phyloP scores from a whole-genome alignment of 2,797 vertebrate genomes.

The Hydrolagus colliei region DNA sequence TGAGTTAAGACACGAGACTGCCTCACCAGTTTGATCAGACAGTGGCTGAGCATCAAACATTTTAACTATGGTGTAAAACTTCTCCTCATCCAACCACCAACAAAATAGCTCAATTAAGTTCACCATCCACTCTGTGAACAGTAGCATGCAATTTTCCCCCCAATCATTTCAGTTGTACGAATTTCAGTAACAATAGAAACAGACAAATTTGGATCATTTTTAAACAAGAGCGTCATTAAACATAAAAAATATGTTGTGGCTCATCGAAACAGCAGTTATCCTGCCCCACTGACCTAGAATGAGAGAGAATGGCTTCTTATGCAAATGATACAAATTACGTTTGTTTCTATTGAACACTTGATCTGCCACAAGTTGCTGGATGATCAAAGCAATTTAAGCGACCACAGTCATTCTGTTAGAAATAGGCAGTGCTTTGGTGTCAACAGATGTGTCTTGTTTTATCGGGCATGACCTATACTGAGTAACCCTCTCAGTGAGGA shows the following conservation, averaged over 20 bases:
- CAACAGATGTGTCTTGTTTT: conserved; percentile 55
- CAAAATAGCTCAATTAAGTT: neutral
- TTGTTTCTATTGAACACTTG: neutral
- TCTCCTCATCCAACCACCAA: neutral
- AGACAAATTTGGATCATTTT: neutral
- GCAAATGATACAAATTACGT: neutral
- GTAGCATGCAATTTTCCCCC: neutral
- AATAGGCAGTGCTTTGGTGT: conserved; percentile 55
- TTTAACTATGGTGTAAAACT: too few species aligned
- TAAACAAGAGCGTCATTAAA: neutral
- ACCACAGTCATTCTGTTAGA: conserved; percentile 59
- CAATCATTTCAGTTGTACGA: neutral
- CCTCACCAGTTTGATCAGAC: too few species aligned
- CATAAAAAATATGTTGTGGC: too few species aligned
- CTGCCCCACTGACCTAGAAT: too few species aligned
- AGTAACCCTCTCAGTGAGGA: conserved; percentile 44
- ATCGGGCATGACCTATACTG: conserved; percentile 57
- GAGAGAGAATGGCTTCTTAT: too few species aligned
- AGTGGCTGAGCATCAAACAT: too few species aligned
- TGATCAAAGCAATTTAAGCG: conserved; percentile 43
- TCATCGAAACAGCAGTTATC: too few species aligned
- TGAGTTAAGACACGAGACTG: too few species aligned
- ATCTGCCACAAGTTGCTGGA: neutral
- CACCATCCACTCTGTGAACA: neutral
- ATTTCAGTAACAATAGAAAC: neutral